Evolutionary conservation across 2,888 invertebrate genomes (phyloP).

Genomic region (Meteorus cinctellus): DNA sequence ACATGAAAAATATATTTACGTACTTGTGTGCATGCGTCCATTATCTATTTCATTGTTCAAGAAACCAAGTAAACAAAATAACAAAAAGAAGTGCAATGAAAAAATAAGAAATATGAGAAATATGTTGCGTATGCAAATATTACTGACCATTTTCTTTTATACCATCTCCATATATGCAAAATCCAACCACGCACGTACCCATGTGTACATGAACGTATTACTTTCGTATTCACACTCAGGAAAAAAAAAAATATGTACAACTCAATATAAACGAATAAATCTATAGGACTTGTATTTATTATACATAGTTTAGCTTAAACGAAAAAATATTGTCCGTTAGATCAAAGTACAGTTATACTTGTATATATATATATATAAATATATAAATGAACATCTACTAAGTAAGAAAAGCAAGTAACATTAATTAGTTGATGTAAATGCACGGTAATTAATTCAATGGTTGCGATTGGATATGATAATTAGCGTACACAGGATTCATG

Average conservation of each 20-base stretch:
- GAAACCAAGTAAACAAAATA: background rate
- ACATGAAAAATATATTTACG: conserved; percentile 7
- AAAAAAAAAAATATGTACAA: background rate
- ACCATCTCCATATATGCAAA: background rate
- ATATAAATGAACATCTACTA: background rate
- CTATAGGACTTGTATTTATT: background rate
- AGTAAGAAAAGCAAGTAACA: background rate
- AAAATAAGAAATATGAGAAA: background rate
- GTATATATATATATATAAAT: background rate
- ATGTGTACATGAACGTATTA: background rate
- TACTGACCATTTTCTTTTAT: background rate
- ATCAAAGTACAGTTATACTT: conserved; percentile 4
- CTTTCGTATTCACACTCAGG: background rate
- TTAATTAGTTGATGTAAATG: conserved; percentile 11
- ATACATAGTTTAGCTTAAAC: background rate
- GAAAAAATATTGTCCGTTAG: background rate
- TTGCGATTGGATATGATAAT: conserved; percentile 25
- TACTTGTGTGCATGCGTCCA: background rate
- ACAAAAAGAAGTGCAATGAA: background rate
- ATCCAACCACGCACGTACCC: background rate
- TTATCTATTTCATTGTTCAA: conserved; percentile 2
- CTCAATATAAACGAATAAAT: conserved; percentile 2
- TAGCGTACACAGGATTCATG: background rate
- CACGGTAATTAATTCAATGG: conserved; percentile 15
- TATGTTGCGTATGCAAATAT: background rate